phyloP scores from a whole-genome alignment of 2,797 vertebrate genomes.

The Calcarius lapponicus region DNA sequence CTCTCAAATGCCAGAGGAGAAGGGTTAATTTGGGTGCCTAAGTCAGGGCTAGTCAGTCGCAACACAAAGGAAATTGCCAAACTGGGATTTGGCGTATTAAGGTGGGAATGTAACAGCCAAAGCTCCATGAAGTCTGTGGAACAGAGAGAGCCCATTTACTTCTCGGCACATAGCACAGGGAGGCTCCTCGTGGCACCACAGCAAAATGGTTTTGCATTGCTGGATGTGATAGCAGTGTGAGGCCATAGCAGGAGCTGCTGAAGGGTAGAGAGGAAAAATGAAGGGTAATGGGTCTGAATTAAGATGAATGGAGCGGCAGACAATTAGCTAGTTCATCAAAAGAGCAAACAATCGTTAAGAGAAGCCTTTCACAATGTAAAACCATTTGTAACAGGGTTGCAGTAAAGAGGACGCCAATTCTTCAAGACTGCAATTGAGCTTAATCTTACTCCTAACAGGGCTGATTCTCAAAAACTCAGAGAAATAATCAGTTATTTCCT shows the following conservation, averaged over 20 bases:
- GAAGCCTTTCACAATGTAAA: slow-evolving; percentile 38
- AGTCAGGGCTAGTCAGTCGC: neutral
- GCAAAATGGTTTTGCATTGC: neutral
- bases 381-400: slow-evolving; percentile 13
- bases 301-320: slow-evolving; percentile 31
- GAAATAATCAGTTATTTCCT: slow-evolving; percentile 50
- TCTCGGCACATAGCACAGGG: neutral
- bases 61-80: neutral
- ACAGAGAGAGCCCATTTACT: neutral
- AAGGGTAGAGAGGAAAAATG: neutral
- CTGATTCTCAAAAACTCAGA: slow-evolving; percentile 25
- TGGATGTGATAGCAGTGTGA: neutral
- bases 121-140: neutral
- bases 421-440: slow-evolving; percentile 1
- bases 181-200: neutral
- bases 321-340: slow-evolving; percentile 50
- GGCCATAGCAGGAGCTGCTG: neutral
- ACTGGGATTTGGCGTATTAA: neutral
- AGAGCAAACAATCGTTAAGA: slow-evolving; percentile 54
- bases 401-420: slow-evolving; percentile 12
- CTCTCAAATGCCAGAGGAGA: neutral
- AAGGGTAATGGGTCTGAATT: slow-evolving; percentile 36
- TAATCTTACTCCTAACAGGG: slow-evolving; percentile 5
- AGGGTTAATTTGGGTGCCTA: neutral
- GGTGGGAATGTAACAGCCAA: neutral